These are phyloP conservation scores for Galago senegalensis DNA, from an alignment of 2,797 vertebrate genomes.

Conservation along the genomic window DNA sequence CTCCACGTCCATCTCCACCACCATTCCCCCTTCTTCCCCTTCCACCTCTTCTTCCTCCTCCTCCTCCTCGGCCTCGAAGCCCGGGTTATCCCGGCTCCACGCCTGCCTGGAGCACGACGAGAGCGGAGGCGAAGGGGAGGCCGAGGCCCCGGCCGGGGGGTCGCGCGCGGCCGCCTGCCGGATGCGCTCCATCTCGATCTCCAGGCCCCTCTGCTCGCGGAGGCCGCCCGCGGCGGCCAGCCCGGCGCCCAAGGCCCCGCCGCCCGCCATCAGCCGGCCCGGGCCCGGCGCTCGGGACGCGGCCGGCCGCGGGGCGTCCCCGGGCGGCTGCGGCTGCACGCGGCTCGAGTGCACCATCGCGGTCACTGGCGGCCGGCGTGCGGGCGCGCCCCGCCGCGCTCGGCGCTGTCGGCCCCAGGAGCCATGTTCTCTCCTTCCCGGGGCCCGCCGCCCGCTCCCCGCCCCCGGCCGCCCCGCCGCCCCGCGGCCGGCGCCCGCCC, in stretches of 20 bases:
- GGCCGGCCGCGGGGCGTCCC: constrained; percentile 55
- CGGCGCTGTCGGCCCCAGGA: background rate
- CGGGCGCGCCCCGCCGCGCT: background rate
- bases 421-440: constrained; percentile 74
- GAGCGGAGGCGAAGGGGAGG: constrained; percentile 92
- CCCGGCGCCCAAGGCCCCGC: constrained; percentile 58
- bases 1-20: constrained; percentile 94
- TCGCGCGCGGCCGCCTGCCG: constrained; percentile 88
- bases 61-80: constrained; percentile 96
- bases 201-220: constrained; percentile 78
- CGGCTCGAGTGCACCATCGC: constrained; percentile 83
- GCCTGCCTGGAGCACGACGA: constrained; percentile 95
- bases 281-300: constrained; percentile 56
- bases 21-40: constrained; percentile 85
- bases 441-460: constrained; percentile 22
- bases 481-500: constrained; percentile 55
- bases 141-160: constrained; percentile 84
- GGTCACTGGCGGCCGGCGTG: constrained; percentile 52
- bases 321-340: constrained; percentile 81
- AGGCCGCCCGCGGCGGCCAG: constrained; percentile 65
- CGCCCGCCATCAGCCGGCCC: constrained; percentile 67
- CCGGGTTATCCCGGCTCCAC: constrained; percentile 97
- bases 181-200: constrained; percentile 89
- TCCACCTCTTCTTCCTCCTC: constrained; percentile 90
- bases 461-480: constrained; percentile 58